phyloP scores from a whole-genome alignment of 2,113 vertebrate genomes.

The Platysternon megacephalum region DNA sequence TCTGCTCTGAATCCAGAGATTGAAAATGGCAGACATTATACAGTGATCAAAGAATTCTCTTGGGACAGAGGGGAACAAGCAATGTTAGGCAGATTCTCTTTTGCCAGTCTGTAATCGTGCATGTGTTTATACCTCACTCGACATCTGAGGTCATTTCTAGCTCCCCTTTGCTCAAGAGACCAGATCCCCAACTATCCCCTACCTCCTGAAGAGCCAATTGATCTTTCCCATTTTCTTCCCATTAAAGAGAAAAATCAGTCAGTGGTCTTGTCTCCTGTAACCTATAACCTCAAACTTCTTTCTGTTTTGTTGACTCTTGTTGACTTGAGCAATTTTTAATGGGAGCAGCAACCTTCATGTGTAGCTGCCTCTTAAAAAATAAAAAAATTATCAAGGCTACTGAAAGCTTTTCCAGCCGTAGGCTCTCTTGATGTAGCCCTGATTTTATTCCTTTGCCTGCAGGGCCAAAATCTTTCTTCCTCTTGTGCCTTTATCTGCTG shows the following conservation, averaged over 20 bases:
- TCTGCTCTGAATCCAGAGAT: constrained; percentile 26
- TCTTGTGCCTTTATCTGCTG: background rate
- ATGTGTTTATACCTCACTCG: background rate
- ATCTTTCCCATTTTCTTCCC: background rate
- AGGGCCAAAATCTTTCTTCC: background rate
- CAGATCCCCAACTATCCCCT: background rate
- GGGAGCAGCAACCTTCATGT: background rate
- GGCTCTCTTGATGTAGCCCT: constrained; percentile 7
- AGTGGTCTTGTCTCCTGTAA: background rate
- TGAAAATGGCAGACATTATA: background rate
- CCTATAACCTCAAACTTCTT: background rate
- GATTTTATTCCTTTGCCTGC: background rate
- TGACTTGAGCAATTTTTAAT: background rate
- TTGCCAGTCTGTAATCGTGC: background rate
- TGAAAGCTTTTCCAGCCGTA: background rate
- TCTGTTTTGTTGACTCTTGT: background rate
- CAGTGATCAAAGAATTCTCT: background rate
- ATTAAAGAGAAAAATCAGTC: background rate
- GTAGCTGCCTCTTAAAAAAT: background rate
- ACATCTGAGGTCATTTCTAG: background rate
- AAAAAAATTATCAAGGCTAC: background rate
- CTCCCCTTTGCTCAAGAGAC: background rate
- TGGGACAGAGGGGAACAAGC: background rate
- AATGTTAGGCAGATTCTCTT: background rate
- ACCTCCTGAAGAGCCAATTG: background rate